Evolutionary conservation across 2,113 vertebrate species (phyloP).

Genomic region (Uria aalge): DNA sequence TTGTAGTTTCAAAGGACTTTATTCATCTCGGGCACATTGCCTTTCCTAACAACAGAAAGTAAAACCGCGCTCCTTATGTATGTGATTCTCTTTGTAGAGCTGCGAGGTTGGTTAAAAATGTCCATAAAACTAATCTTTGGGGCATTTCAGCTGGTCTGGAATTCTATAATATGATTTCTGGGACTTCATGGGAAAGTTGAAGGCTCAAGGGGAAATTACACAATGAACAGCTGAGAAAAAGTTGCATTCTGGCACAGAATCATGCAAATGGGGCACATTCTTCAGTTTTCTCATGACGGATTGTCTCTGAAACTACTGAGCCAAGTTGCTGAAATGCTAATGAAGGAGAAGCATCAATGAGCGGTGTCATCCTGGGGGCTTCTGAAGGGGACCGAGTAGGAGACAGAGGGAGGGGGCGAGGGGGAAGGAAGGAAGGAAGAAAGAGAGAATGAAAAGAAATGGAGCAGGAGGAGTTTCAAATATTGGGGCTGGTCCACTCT

Average conservation of each 20-base stretch:
- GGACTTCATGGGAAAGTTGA: slow-evolving; percentile 84
- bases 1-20: slow-evolving; percentile 70
- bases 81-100: slow-evolving; percentile 45
- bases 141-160: slow-evolving; percentile 64
- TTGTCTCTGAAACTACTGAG: slow-evolving; percentile 83
- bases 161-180: slow-evolving; percentile 76
- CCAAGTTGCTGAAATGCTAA: slow-evolving; percentile 88
- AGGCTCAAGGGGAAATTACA: slow-evolving; percentile 72
- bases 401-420: neutral
- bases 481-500: neutral
- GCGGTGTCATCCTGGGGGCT: slow-evolving; percentile 86
- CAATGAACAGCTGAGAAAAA: slow-evolving; percentile 81
- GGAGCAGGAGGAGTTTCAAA: slow-evolving; percentile 20
- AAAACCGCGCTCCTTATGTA: slow-evolving; percentile 51
- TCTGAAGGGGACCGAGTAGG: slow-evolving; percentile 70
- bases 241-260: slow-evolving; percentile 83
- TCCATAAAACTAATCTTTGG: slow-evolving; percentile 58
- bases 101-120: slow-evolving; percentile 54
- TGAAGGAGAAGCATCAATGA: slow-evolving; percentile 90
- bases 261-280: slow-evolving; percentile 87
- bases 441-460: slow-evolving; percentile 40
- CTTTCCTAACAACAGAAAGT: slow-evolving; percentile 62
- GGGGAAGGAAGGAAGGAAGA: slow-evolving; percentile 52
- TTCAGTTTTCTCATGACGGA: slow-evolving; percentile 88
- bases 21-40: slow-evolving; percentile 43